Conservation (phyloP, 2,888 invertebrate species). For the Mimas tiliae region DNA sequence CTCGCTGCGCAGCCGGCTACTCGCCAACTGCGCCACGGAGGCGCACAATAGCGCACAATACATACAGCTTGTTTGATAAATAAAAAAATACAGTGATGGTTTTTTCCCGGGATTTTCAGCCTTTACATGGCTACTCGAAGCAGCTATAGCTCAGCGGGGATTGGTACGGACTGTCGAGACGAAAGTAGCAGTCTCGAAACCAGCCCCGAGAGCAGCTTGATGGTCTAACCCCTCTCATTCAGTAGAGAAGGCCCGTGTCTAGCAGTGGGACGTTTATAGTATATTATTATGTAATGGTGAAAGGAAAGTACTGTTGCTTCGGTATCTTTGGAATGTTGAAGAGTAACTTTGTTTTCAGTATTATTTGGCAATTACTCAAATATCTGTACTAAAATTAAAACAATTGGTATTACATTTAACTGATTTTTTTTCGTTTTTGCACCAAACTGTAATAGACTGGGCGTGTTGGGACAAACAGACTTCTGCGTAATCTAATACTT, state of each 20-base stretch:
- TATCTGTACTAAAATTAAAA: constrained; percentile 23
- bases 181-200: too few species aligned
- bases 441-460: neutral
- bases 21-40: too few species aligned
- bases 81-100: neutral
- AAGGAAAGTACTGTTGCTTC: neutral
- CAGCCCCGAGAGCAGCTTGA: too few species aligned
- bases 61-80: neutral
- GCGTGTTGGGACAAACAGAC: neutral
- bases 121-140: too few species aligned
- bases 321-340: neutral
- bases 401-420: neutral
- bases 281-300: neutral
- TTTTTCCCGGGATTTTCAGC: neutral
- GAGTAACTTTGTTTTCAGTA: neutral
- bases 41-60: neutral
- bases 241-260: too few species aligned
- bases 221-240: too few species aligned
- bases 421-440: neutral
- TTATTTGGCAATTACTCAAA: constrained; percentile 14
- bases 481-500: too few species aligned
- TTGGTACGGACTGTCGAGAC: too few species aligned
- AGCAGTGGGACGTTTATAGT: too few species aligned
- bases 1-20: too few species aligned
- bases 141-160: too few species aligned